Evolutionary conservation across 2,888 invertebrate genomes (phyloP).

Genomic region (Parasteatoda lunata): DNA sequence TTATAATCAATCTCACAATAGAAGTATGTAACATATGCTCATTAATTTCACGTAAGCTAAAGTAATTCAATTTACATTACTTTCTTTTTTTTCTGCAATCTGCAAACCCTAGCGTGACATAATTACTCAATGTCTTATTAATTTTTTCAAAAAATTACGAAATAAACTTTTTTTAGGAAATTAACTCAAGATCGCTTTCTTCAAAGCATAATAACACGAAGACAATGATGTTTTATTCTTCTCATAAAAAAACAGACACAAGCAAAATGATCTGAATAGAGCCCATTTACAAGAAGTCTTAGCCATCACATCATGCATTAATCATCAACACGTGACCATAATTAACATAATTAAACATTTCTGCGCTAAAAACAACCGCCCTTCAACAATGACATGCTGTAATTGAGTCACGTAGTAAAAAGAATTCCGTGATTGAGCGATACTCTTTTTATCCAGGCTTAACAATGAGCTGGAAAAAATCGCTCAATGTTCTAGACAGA

Average conservation of each 20-base stretch:
- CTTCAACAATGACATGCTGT: conserved; percentile 36
- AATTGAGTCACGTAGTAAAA: conserved; percentile 41
- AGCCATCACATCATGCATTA: conserved; percentile 17
- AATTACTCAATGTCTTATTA: too few species aligned
- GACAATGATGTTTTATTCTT: too few species aligned
- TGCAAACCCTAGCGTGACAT: too few species aligned
- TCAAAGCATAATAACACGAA: too few species aligned
- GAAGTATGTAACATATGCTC: too few species aligned
- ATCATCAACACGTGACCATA: conserved; percentile 45
- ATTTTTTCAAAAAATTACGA: too few species aligned
- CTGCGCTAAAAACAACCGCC: conserved; percentile 41
- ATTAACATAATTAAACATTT: conserved; percentile 60
- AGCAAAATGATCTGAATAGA: background rate
- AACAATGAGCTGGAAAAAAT: background rate
- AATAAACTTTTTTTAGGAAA: too few species aligned
- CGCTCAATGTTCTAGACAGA: background rate
- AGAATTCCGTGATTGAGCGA: conserved; percentile 35
- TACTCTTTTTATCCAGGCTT: background rate
- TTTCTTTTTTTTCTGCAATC: too few species aligned
- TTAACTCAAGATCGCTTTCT: too few species aligned
- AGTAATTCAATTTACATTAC: too few species aligned
- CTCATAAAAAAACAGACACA: background rate
- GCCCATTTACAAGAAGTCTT: conserved; percentile 13
- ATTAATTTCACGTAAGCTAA: too few species aligned
- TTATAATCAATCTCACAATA: too few species aligned